Evolutionary conservation across 1,140 invertebrate species (phyloP), one percentile per base, ranked within the genome.

Genomic region (Parasteatoda tepidariorum): DNA sequence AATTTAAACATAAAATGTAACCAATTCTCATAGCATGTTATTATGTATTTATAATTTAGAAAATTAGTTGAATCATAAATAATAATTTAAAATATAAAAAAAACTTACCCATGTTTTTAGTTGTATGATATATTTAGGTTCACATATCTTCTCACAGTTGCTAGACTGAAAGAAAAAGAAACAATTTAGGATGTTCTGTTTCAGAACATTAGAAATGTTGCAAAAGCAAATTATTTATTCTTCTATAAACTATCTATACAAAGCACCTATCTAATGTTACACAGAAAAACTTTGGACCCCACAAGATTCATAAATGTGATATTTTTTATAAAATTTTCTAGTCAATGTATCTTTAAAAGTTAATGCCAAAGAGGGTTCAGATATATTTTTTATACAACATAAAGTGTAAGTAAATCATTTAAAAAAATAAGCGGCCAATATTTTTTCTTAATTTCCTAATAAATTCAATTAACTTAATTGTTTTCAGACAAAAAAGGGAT

Each of bases 111-210:
- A 75, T 22, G 71, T 61, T 62, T 75, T 61, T 24, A 75, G 26
- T 38, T 54, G 61, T 62, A 75, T 15, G 15, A 75, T 34, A 41
- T 75, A 75, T 34, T 11, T 34, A 34, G 71, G 71, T 26, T 75
- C 55, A 61, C 71, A 61, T 34, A 75, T 75, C 28, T 75, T 75
- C 15, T 75, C 71, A 62, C 57, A 61, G 38, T 75, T 75, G 61
- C 54, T 75, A 26, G 55, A 61, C 71, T 75, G 31, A 24, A 75
- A 28, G 22, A 61, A 75, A 75, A 26, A 22, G 41, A 4, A 22
- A 2, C 9, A 18, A 59, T n/a, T 59, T 59, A n/a, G n/a, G n/a
- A n/a, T n/a, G n/a, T n/a, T n/a, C n/a, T n/a, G n/a, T n/a, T n/a
- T n/a, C 41, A 48, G 18, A 48, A 7, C 7, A 7, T 48, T 48